These are phyloP conservation scores for Rhopilema esculentum DNA, from an alignment of 30 jellyfish, hydroid and myxozoan species.

Conservation along the genomic window DNA sequence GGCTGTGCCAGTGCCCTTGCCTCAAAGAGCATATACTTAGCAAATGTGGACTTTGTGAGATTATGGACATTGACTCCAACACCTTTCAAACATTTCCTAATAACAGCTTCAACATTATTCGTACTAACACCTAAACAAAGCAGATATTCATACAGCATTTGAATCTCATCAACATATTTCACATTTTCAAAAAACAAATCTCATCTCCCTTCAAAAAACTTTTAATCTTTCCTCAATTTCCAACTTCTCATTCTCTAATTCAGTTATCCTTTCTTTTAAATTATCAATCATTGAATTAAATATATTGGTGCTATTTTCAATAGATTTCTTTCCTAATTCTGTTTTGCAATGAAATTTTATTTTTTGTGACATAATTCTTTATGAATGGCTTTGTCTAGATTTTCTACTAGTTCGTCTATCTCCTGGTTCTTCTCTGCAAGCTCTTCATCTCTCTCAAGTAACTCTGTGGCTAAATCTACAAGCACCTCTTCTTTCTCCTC, in stretches of 20 bases:
- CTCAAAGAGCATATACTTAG: slow-evolving; percentile 7
- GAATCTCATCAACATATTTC: slow-evolving; percentile 9
- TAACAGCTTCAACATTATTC: no score
- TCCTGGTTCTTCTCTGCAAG: not conserved
- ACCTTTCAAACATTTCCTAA: not conserved
- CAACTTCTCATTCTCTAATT: slow-evolving; percentile 32
- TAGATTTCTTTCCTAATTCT: slow-evolving; percentile 1
- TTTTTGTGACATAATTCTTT: not conserved
- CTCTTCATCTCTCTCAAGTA: not conserved
- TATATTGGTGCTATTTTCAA: not conserved
- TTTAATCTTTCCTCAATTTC: slow-evolving; percentile 6
- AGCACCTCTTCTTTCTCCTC: no score
- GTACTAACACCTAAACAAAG: slow-evolving; percentile 8
- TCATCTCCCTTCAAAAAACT: slow-evolving; percentile 8
- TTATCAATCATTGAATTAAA: slow-evolving; percentile 5
- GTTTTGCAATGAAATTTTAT: slow-evolving; percentile 17
- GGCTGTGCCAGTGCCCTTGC: no score
- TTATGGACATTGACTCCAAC: not conserved
- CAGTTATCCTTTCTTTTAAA: slow-evolving; percentile 4
- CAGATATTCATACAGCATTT: slow-evolving; percentile 19
- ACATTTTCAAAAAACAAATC: slow-evolving; percentile 15
- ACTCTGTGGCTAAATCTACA: not conserved
- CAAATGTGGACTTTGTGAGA: slow-evolving; percentile 13
- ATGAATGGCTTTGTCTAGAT: slow-evolving; percentile 6
- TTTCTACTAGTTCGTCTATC: not conserved